Conservation (phyloP, 2,888 invertebrate species). For the Muscina levida region DNA sequence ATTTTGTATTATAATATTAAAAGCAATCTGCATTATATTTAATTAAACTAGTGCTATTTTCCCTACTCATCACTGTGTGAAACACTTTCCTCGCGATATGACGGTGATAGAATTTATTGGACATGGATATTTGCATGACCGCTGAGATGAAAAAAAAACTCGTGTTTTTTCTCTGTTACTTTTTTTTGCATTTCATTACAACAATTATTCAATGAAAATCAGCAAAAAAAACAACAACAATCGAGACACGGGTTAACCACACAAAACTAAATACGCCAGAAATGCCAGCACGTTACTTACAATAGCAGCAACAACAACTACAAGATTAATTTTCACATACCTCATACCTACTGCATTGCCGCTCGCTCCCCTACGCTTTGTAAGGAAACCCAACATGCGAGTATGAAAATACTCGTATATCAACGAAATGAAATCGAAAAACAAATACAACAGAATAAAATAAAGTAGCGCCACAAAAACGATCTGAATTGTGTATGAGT, state of each 20-base stretch:
- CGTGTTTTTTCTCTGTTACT: too few species aligned
- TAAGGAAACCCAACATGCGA: too few species aligned
- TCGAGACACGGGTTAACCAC: conserved; percentile 3
- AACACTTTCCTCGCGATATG: not conserved
- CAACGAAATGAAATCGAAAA: conserved; percentile 3
- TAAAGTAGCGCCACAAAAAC: conserved; percentile 29
- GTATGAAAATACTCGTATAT: conserved; percentile 19
- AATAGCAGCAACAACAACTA: too few species aligned
- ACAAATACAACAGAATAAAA: not conserved
- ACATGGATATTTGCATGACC: not conserved
- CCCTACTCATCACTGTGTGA: not conserved
- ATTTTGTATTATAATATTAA: too few species aligned
- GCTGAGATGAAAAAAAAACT: not conserved
- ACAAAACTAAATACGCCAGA: conserved; percentile 30
- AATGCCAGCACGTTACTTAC: conserved; percentile 53
- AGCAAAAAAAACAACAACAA: not conserved
- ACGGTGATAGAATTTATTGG: conserved; percentile 25
- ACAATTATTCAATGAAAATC: not conserved
- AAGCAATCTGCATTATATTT: too few species aligned
- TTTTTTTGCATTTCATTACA: not conserved
- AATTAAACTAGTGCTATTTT: not conserved
- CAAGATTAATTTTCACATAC: too few species aligned
- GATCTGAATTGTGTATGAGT: conserved; percentile 7
- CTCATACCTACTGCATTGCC: too few species aligned
- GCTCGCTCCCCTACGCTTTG: too few species aligned